Percentiles rank a stretch among this genome's conserved stretches.
These are phyloP conservation scores for Oryzias woworae DNA, from an alignment of 2,113 vertebrate genomes.

Conservation along the genomic window DNA sequence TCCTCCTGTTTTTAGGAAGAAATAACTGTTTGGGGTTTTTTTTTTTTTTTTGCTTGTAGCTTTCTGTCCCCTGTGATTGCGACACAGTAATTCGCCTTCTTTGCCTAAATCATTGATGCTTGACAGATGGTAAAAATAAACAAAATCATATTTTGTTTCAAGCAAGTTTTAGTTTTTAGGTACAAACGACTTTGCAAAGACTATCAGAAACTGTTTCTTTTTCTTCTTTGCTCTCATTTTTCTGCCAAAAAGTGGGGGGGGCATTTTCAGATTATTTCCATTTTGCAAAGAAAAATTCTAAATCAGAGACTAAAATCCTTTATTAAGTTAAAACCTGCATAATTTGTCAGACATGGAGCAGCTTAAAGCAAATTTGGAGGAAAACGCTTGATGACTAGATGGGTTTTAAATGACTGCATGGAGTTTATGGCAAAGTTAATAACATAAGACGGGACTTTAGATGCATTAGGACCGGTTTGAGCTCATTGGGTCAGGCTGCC, in stretches of 20 bases:
- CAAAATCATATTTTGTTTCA: neutral
- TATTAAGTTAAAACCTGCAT: constrained; percentile 16
- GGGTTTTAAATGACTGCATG: constrained; percentile 31
- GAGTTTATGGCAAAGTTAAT: constrained; percentile 42
- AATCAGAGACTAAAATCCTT: neutral
- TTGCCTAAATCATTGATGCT: constrained; percentile 36
- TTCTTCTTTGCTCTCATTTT: too few species aligned
- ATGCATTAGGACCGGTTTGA: constrained; percentile 26
- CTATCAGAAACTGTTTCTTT: neutral
- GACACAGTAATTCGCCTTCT: constrained; percentile 31
- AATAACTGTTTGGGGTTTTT: too few species aligned
- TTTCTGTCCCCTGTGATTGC: constrained; percentile 19
- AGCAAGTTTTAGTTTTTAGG: neutral
- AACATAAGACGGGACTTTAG: constrained; percentile 20
- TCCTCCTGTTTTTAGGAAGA: too few species aligned
- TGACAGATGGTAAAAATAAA: neutral
- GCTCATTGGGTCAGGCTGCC: constrained; percentile 19
- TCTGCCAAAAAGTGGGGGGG: too few species aligned
- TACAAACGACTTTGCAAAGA: constrained; percentile 20
- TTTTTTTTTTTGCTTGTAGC: constrained; percentile 5
- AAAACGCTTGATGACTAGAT: constrained; percentile 13
- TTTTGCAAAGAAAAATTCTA: too few species aligned
- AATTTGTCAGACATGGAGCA: neutral
- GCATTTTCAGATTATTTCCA: too few species aligned
- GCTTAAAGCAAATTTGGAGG: constrained; percentile 1